Conservation (phyloP, 2,888 invertebrate species). For the Mythimna pallens region DNA sequence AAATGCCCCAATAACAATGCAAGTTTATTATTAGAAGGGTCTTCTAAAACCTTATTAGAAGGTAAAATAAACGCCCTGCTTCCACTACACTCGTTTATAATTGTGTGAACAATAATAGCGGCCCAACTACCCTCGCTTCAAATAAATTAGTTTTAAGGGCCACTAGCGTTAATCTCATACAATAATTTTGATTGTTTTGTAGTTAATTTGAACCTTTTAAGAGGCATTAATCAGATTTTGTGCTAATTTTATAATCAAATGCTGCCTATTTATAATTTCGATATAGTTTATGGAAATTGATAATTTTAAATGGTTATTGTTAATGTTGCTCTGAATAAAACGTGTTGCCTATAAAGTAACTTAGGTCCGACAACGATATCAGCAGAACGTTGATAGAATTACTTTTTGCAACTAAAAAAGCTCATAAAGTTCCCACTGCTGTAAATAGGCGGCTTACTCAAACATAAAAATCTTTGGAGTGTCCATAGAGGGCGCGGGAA, state of each 20-base stretch:
- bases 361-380: neutral
- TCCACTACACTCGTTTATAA: conserved; percentile 48
- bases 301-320: conserved; percentile 6
- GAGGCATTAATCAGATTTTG: conserved; percentile 31
- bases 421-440: too few relatives aligned
- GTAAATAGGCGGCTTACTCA: neutral
- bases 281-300: conserved; percentile 20
- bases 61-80: conserved; percentile 39
- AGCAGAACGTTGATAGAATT: neutral
- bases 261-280: conserved; percentile 6
- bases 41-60: conserved; percentile 37
- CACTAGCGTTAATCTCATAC: conserved; percentile 50
- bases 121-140: conserved; percentile 35
- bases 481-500: too few relatives aligned
- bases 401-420: too few relatives aligned
- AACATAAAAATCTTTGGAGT: too few relatives aligned
- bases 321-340: neutral
- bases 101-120: conserved; percentile 48
- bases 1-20: conserved; percentile 25
- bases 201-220: conserved; percentile 50
- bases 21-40: conserved; percentile 43
- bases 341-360: neutral
- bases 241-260: conserved; percentile 38
- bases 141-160: conserved; percentile 51
- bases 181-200: conserved; percentile 54